These are phyloP conservation scores for Thyatira batis DNA, from an alignment of 2,888 invertebrate genomes.

Conservation along the genomic window DNA sequence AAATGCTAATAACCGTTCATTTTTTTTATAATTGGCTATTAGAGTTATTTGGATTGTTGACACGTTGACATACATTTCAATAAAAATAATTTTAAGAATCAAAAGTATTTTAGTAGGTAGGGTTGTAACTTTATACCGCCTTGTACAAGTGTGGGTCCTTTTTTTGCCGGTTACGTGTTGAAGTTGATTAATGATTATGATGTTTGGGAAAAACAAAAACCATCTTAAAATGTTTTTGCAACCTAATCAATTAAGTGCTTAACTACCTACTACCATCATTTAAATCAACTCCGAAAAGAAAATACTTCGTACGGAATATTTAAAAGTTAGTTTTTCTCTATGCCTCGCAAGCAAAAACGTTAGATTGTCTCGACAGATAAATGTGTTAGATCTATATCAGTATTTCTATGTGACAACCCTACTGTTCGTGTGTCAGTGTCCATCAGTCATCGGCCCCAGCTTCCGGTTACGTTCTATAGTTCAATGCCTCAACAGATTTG, in stretches of 20 bases:
- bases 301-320: too few species aligned
- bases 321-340: too few species aligned
- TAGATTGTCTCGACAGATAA: background rate
- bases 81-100: background rate
- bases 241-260: background rate
- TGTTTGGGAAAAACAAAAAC: background rate
- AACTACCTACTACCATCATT: background rate
- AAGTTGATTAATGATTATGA: background rate
- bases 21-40: background rate
- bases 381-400: slow-evolving; percentile 7
- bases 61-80: background rate
- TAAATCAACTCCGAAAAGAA: too few species aligned
- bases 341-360: background rate
- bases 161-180: background rate
- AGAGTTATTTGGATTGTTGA: slow-evolving; percentile 13
- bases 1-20: slow-evolving; percentile 10
- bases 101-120: background rate
- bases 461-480: slow-evolving; percentile 73
- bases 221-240: background rate
- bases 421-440: slow-evolving; percentile 43
- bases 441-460: slow-evolving; percentile 71
- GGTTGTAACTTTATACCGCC: background rate
- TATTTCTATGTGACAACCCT: slow-evolving; percentile 38
- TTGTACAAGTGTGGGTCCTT: background rate
- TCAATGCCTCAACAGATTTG: slow-evolving; percentile 66